Base-by-base conservation (phyloP, 1,140 invertebrate species). In the Mya arenaria region DNA sequence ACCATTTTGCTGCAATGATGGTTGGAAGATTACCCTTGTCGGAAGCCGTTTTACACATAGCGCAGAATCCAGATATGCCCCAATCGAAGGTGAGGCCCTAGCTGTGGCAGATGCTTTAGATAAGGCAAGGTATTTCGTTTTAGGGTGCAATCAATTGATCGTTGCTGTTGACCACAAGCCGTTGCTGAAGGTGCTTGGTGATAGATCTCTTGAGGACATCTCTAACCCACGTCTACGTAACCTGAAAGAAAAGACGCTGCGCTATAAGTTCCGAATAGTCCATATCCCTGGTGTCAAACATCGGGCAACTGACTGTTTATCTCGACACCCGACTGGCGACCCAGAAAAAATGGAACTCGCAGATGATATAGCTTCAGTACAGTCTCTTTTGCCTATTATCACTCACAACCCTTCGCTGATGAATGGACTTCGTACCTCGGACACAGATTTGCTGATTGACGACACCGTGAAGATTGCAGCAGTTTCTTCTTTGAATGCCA, bases 21-120 rank as follows among this genome's bases (percentile, higher is more conserved):
- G 85, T 1, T 86, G 83, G 82, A 84, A 78, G 34, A 68, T 88
- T 17, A 83, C 78, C 13, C 69, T 87, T 2, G 83, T 90, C 4
- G 87, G 87, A 0, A 89, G 85, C 65, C 56, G 85, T 6, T 88
- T 89, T 80, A 90, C 83, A 4, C 75, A 83, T 41, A 8, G 48
- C 17, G 75, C 86, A 25, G 87, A 90, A 83, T 86, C 81, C 5
- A 34, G 84, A 0, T 88, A 90, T 77, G n/a, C n/a, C n/a, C n/a
- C n/a, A n/a, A n/a, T n/a, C n/a, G n/a, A n/a, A n/a, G n/a, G 86
- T 10, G 85, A 88, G 63, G 85, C 87, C 0, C 41, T 87, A 36
- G 87, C 87, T 13, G 86, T 89, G 5, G 84, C 66, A 0, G 83
- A 88, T 71, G 74, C 83, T 4, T 56, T 88, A 1, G 80, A 87